Percentiles rank a stretch among this genome's conserved stretches.
Evolutionary conservation across 1,140 invertebrate species (phyloP).

Genomic region (Charaxes varanes): DNA sequence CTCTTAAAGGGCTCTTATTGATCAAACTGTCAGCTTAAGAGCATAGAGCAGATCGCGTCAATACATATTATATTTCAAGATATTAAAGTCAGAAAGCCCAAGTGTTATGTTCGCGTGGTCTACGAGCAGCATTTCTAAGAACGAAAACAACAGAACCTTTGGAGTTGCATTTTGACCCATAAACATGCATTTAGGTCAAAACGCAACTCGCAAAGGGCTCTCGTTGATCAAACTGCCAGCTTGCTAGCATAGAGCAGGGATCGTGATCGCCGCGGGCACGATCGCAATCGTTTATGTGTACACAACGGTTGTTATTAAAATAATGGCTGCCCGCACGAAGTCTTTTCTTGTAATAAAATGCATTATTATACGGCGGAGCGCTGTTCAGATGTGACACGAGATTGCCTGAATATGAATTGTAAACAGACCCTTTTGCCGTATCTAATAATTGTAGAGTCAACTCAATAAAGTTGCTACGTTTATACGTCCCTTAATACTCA

Average conservation of each 20-base stretch:
- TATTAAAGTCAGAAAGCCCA: no score
- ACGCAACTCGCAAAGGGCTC: no score
- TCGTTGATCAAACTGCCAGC: conserved; percentile 51
- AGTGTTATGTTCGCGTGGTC: no score
- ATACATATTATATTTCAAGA: no score
- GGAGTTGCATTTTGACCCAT: conserved; percentile 40
- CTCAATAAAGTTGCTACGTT: no score
- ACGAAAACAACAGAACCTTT: conserved; percentile 35
- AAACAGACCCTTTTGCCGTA: conserved; percentile 18
- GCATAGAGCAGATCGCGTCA: no score
- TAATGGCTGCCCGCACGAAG: conserved; percentile 35
- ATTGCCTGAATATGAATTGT: conserved; percentile 17
- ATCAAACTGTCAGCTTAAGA: no score
- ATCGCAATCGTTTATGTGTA: conserved; percentile 37
- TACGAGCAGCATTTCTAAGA: neutral
- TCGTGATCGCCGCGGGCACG: conserved; percentile 43
- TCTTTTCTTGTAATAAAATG: conserved; percentile 35
- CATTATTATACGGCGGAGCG: conserved; percentile 23
- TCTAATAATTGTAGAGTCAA: no score
- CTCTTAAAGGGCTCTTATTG: no score
- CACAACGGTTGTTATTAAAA: conserved; percentile 45
- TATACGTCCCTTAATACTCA: no score
- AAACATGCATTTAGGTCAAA: no score
- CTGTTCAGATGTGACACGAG: conserved; percentile 25
- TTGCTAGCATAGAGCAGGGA: conserved; percentile 28